A percentile compares a stretch with the other conserved stretches of the same genome.
Conservation (phyloP, 2,113 vertebrate genomes). For the Phyllostomus discolor region DNA sequence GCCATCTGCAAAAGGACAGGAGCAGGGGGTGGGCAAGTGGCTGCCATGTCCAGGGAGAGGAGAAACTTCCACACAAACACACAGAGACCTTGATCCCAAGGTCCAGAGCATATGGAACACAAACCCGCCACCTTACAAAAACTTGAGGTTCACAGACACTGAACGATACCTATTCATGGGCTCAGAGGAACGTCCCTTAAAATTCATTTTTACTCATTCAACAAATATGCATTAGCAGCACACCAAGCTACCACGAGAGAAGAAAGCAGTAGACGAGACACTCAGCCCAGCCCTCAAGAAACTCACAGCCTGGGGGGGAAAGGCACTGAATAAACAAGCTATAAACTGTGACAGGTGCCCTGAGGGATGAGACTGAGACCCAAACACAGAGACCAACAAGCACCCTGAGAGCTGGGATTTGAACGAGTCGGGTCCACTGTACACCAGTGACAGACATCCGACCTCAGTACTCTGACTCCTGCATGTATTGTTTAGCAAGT, state of each 20-base stretch:
- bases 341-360: neutral
- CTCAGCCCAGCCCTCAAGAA: neutral
- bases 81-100: neutral
- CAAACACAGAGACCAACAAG: neutral
- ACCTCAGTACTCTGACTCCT: neutral
- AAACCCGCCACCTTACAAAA: neutral
- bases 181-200: neutral
- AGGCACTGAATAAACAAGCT: neutral
- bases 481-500: neutral
- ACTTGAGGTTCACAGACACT: neutral
- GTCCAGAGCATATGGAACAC: neutral
- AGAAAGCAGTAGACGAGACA: neutral
- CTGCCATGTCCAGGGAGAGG: neutral
- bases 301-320: neutral
- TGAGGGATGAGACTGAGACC: neutral
- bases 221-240: neutral
- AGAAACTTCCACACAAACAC: neutral
- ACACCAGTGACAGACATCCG: too few species aligned
- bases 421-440: neutral
- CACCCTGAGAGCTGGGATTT: neutral
- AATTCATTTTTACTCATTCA: slow-evolving; percentile 8
- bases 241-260: neutral
- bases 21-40: neutral
- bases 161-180: neutral
- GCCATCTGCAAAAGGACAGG: neutral